A percentile compares a stretch with the other conserved stretches of the same genome.
These are phyloP conservation scores for Heteromormyrus szaboi DNA, from an alignment of 2,797 vertebrate genomes.

Conservation along the genomic window DNA sequence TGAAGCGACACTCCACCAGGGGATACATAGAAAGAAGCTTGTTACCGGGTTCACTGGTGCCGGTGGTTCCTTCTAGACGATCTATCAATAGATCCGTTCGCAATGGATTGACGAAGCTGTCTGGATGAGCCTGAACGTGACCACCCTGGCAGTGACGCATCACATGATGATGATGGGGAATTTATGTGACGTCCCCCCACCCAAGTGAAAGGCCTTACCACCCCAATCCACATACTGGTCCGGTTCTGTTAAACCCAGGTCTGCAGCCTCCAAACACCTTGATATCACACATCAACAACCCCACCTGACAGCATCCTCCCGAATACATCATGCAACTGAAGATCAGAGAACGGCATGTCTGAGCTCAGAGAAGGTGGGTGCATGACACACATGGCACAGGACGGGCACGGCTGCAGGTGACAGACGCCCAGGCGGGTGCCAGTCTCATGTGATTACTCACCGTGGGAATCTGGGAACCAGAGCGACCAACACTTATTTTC, in stretches of 20 bases:
- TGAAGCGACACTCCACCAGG: background rate
- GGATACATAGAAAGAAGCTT: background rate
- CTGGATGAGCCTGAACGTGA: background rate
- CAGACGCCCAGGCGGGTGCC: background rate
- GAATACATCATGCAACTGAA: background rate
- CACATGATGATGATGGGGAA: background rate
- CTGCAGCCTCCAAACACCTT: background rate
- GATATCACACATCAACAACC: background rate
- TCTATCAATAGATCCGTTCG: background rate
- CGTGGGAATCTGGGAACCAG: background rate
- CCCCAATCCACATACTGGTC: background rate
- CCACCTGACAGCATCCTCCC: background rate
- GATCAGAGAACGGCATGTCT: background rate
- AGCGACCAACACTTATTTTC: background rate
- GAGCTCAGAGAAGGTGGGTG: background rate
- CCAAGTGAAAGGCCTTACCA: background rate
- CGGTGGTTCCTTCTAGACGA: background rate
- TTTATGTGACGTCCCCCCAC: background rate
- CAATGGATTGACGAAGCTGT: background rate
- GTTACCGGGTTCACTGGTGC: background rate
- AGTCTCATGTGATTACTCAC: background rate
- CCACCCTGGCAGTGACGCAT: background rate
- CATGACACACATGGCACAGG: background rate
- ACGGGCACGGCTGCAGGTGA: constrained; percentile 2
- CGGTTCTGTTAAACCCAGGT: background rate